These are phyloP conservation scores for Baccha elongata DNA, from an alignment of 2,888 invertebrate species.

Conservation along the genomic window DNA sequence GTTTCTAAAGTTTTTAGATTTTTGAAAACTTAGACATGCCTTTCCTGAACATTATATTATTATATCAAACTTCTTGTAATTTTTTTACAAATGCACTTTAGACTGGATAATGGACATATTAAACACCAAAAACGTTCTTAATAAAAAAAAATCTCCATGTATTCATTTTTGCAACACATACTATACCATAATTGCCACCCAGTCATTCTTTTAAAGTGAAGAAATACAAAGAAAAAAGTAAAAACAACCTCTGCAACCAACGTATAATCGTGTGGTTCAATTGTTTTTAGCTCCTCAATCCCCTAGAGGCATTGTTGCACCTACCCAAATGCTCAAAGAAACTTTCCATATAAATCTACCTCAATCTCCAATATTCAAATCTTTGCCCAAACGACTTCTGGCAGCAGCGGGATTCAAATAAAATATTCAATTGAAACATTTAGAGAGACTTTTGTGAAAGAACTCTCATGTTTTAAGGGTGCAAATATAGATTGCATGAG, in stretches of 20 bases:
- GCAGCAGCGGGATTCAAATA: slow-evolving; percentile 45
- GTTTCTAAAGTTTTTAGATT: too few species aligned
- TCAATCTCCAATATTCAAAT: slow-evolving; percentile 58
- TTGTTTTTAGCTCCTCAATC: slow-evolving; percentile 35
- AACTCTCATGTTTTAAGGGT: slow-evolving; percentile 18
- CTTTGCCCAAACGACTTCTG: slow-evolving; percentile 43
- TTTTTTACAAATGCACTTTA: too few species aligned
- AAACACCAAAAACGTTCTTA: too few species aligned
- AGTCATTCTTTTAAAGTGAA: slow-evolving; percentile 27
- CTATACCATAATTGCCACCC: slow-evolving; percentile 52
- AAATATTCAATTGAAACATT: slow-evolving; percentile 73
- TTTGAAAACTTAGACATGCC: too few species aligned
- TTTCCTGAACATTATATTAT: too few species aligned
- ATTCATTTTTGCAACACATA: not conserved
- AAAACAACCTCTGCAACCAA: slow-evolving; percentile 26
- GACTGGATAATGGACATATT: too few species aligned
- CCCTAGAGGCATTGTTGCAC: slow-evolving; percentile 41
- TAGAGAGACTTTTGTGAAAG: slow-evolving; percentile 63
- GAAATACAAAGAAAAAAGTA: not conserved
- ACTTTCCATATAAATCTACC: slow-evolving; percentile 14
- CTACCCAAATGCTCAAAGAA: slow-evolving; percentile 41
- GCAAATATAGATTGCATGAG: not conserved
- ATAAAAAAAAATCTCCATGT: too few species aligned
- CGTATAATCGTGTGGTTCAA: slow-evolving; percentile 52
- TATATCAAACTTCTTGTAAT: too few species aligned